A percentile compares a stretch with the other conserved stretches of the same genome.
These are phyloP conservation scores for Neuroscelio doddi DNA, from an alignment of 2,888 invertebrate genomes.

Conservation along the genomic window DNA sequence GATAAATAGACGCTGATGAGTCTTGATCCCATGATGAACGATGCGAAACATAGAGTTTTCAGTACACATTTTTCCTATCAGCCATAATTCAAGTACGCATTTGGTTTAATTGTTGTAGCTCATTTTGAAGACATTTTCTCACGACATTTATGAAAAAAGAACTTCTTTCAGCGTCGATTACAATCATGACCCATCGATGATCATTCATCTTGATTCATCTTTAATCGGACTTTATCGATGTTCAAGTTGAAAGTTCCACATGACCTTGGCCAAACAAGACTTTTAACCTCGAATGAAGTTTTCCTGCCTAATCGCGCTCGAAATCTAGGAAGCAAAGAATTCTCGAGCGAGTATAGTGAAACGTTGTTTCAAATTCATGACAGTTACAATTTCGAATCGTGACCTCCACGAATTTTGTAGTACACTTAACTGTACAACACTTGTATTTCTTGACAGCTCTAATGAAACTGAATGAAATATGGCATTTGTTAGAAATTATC, in stretches of 20 bases:
- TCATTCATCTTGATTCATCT: conserved; percentile 9
- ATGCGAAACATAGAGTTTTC: too few relatives aligned
- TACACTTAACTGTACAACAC: too few relatives aligned
- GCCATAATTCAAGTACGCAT: background rate
- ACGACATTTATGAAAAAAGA: background rate
- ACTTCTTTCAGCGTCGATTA: background rate
- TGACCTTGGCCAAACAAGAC: background rate
- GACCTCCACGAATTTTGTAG: too few relatives aligned
- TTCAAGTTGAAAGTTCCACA: conserved; percentile 6
- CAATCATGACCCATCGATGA: conserved; percentile 4
- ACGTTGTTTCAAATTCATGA: conserved; percentile 1
- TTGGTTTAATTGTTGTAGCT: background rate
- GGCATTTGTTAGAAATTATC: too few relatives aligned
- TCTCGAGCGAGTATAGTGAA: background rate
- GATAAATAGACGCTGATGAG: conserved; percentile 10
- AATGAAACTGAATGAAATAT: too few relatives aligned
- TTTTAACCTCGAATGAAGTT: background rate
- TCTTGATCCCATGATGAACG: background rate
- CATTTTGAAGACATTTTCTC: background rate
- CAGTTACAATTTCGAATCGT: too few relatives aligned
- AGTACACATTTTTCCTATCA: too few relatives aligned
- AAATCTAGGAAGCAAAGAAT: background rate
- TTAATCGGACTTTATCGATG: conserved; percentile 4
- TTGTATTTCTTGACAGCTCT: too few relatives aligned
- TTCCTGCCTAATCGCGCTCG: background rate